A percentile compares a stretch with the other conserved stretches of the same genome.
Conservation (phyloP, 2,888 invertebrate genomes). For the Cephus nigrinus region DNA sequence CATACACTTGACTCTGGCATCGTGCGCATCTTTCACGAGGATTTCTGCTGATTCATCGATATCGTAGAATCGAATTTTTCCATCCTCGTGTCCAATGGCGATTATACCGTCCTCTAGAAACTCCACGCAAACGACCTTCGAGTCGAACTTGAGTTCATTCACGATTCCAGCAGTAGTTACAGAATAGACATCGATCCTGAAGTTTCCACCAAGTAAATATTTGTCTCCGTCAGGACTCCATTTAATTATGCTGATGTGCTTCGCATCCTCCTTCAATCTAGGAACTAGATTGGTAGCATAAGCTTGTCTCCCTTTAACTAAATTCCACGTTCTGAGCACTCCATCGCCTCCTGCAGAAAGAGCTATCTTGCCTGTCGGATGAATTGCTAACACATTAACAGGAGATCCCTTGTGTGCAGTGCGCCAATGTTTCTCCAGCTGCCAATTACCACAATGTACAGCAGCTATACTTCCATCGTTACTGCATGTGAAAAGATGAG, state of each 20-base stretch:
- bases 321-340: slow-evolving; percentile 91
- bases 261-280: slow-evolving; percentile 54
- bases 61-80: slow-evolving; percentile 73
- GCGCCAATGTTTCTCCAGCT: slow-evolving; percentile 83
- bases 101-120: slow-evolving; percentile 77
- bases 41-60: slow-evolving; percentile 64
- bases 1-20: slow-evolving; percentile 77
- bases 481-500: slow-evolving; percentile 85
- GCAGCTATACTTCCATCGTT: slow-evolving; percentile 87
- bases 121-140: slow-evolving; percentile 77
- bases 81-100: slow-evolving; percentile 81
- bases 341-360: slow-evolving; percentile 87
- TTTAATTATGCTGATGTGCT: slow-evolving; percentile 50
- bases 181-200: slow-evolving; percentile 82
- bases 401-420: slow-evolving; percentile 85
- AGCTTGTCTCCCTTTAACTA: slow-evolving; percentile 90
- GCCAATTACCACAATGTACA: slow-evolving; percentile 87
- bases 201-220: slow-evolving; percentile 81
- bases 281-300: slow-evolving; percentile 86
- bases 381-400: slow-evolving; percentile 82
- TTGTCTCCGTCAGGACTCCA: slow-evolving; percentile 84
- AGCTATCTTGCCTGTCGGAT: slow-evolving; percentile 90
- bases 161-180: slow-evolving; percentile 81
- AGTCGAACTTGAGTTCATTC: slow-evolving; percentile 74
- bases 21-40: slow-evolving; percentile 69